Conservation (phyloP, 2,797 vertebrate genomes). For the Melanotaenia boesemani region DNA sequence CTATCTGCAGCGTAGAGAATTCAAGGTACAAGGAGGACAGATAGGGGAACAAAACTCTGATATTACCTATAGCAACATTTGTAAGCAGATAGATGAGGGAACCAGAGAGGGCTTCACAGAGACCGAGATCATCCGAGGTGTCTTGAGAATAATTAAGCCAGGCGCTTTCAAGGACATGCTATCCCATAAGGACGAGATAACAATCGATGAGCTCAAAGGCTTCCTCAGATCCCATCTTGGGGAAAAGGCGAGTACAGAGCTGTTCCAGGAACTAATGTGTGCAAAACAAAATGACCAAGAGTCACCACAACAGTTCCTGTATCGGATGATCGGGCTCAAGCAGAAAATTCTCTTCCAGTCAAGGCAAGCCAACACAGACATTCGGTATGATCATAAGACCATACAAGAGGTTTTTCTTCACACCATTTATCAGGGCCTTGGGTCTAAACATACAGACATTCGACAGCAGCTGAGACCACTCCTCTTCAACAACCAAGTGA, state of each 20-base stretch:
- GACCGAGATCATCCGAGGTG: neutral
- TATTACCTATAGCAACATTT: too few relatives aligned
- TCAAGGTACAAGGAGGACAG: too few relatives aligned
- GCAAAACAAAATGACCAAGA: conserved; percentile 14
- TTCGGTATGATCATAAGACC: neutral
- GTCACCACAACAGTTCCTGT: conserved; percentile 20
- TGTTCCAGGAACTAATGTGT: conserved; percentile 29
- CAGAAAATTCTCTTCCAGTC: conserved; percentile 10
- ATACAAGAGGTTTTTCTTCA: conserved; percentile 9
- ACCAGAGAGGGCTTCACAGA: conserved; percentile 19
- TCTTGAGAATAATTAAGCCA: conserved; percentile 1
- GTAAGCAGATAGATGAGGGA: too few relatives aligned
- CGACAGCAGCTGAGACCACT: neutral
- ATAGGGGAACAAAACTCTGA: too few relatives aligned
- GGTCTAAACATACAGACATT: neutral
- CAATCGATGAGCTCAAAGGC: conserved; percentile 1
- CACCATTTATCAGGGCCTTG: conserved; percentile 4
- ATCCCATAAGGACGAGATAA: conserved; percentile 7
- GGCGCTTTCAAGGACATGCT: conserved; percentile 18
- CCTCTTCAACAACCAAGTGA: neutral
- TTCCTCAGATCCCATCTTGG: conserved; percentile 22
- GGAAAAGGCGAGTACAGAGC: conserved; percentile 16
- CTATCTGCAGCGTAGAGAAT: too few relatives aligned
- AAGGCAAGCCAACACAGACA: neutral
- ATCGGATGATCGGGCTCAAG: conserved; percentile 7